Evolutionary conservation across 2,113 vertebrate species (phyloP).

Genomic region (Melanerpes formicivorus): DNA sequence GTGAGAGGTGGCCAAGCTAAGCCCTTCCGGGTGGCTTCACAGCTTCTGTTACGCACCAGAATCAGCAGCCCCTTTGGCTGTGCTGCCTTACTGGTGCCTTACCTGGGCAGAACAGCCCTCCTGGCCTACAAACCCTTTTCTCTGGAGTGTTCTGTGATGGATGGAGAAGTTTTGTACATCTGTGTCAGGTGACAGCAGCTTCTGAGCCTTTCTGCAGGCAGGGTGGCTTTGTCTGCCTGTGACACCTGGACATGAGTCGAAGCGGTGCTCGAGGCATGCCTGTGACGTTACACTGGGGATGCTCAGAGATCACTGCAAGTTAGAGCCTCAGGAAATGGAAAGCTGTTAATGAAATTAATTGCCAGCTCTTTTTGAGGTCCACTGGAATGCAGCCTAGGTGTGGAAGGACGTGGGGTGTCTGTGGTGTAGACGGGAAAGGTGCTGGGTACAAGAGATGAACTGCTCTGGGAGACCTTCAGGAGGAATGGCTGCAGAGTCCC

Average conservation of each 20-base stretch:
- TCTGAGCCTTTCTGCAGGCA: neutral
- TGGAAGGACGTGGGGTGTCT: fast-evolving
- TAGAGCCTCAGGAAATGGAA: neutral
- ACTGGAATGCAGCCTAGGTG: neutral
- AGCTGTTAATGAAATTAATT: neutral
- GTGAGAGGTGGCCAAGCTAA: neutral
- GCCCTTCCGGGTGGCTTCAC: fast-evolving
- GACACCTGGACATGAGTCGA: neutral
- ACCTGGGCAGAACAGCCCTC: neutral
- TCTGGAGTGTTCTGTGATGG: neutral
- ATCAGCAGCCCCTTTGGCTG: neutral
- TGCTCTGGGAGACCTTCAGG: neutral
- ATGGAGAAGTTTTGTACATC: neutral
- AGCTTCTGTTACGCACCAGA: neutral
- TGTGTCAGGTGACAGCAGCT: neutral
- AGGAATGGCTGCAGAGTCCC: neutral
- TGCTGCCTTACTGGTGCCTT: neutral
- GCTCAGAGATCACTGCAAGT: fast-evolving
- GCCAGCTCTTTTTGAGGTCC: neutral
- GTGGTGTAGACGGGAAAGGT: fast-evolving
- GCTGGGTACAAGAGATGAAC: neutral
- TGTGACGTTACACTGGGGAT: neutral
- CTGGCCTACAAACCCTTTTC: neutral
- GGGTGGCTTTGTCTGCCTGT: neutral
- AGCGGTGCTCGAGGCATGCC: fast-evolving